Conservation (phyloP, 2,888 invertebrate species). For the Syritta pipiens region DNA sequence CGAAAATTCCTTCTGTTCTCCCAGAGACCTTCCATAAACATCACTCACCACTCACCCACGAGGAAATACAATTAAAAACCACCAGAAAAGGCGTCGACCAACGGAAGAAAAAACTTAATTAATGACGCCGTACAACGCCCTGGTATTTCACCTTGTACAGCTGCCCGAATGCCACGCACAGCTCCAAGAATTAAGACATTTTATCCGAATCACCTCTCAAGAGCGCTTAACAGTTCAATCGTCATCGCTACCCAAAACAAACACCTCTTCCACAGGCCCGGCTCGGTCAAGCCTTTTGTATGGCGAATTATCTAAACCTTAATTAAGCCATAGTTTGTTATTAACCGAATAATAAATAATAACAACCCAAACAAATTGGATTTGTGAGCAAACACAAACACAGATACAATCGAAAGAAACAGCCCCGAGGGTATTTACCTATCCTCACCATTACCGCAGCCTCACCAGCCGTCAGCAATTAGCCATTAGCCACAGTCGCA, state of each 20-base stretch:
- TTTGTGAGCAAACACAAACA: constrained; percentile 24
- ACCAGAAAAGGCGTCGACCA: background rate
- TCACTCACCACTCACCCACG: background rate
- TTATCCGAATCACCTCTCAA: constrained; percentile 11
- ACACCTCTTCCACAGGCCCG: background rate
- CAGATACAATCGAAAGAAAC: constrained; percentile 18
- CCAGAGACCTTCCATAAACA: background rate
- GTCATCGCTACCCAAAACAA: constrained; percentile 16
- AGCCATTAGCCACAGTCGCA: constrained; percentile 26
- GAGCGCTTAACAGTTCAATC: constrained; percentile 19
- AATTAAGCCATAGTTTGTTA: constrained; percentile 52
- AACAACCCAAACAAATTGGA: constrained; percentile 40
- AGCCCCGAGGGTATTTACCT: constrained; percentile 46
- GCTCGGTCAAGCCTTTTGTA: constrained; percentile 8
- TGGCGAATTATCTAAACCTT: constrained; percentile 30
- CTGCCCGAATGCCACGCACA: background rate
- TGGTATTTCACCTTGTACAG: constrained; percentile 11
- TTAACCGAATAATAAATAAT: constrained; percentile 23
- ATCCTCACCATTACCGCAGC: constrained; percentile 15
- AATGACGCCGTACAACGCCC: constrained; percentile 10
- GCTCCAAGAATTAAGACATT: constrained; percentile 6
- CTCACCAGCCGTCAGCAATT: background rate
- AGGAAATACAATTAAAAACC: constrained; percentile 1
- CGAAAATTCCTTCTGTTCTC: background rate
- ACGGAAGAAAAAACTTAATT: background rate